Evolutionary conservation across 2,797 vertebrate species (phyloP).

Genomic region (Pterois miles): DNA sequence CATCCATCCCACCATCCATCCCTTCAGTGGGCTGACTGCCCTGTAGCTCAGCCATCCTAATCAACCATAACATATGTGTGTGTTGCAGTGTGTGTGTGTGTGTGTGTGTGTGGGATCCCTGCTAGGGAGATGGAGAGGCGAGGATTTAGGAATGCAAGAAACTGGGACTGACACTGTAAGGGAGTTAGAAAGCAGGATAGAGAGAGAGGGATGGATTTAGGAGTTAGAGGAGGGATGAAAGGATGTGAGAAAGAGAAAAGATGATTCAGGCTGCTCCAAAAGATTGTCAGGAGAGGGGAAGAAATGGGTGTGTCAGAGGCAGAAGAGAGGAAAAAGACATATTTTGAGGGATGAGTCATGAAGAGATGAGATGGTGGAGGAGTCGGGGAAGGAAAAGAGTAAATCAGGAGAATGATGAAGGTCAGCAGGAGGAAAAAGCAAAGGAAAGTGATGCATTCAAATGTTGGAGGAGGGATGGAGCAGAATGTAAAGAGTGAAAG

Average conservation of each 20-base stretch:
- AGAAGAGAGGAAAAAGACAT: neutral
- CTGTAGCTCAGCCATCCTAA: constrained; percentile 63
- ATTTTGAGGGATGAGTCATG: neutral
- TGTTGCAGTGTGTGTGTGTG: constrained; percentile 30
- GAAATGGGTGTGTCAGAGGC: constrained; percentile 2
- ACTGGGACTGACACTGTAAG: constrained; percentile 25
- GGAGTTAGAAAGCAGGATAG: constrained; percentile 10
- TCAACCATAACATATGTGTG: constrained; percentile 64
- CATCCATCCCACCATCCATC: constrained; percentile 36
- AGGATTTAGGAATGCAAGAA: constrained; percentile 39
- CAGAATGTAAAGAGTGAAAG: neutral
- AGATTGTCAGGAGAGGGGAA: constrained; percentile 13
- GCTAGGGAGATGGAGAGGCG: neutral
- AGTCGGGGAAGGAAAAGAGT: neutral
- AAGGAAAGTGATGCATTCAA: neutral
- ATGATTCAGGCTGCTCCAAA: constrained; percentile 24
- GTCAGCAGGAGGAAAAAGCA: neutral
- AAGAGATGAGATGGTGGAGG: neutral
- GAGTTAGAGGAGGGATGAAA: constrained; percentile 45
- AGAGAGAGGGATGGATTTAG: constrained; percentile 41
- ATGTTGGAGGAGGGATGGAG: neutral
- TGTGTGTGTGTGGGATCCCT: constrained; percentile 48
- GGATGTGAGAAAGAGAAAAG: constrained; percentile 7
- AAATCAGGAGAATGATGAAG: constrained; percentile 2
- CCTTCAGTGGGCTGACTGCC: constrained; percentile 43